A percentile compares a stretch with the other conserved stretches of the same genome.
Conservation (phyloP, 2,113 vertebrate species). For the Lutjanus erythropterus region DNA sequence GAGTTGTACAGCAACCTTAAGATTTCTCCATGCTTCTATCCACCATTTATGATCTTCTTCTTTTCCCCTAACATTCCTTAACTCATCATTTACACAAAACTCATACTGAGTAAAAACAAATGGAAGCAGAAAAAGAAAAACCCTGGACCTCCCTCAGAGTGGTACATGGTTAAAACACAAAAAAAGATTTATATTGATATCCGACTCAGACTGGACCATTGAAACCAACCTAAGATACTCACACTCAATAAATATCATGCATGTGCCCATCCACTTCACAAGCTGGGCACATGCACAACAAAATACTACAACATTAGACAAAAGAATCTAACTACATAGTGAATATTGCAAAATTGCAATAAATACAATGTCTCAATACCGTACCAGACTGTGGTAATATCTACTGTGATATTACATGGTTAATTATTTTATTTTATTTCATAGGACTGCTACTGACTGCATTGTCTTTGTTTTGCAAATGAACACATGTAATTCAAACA, state of each 20-base stretch:
- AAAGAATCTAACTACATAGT: no score
- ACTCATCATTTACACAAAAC: background rate
- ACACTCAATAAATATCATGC: background rate
- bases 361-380: no score
- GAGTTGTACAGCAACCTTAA: slow-evolving; percentile 28
- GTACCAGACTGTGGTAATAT: no score
- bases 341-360: no score
- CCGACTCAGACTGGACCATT: background rate
- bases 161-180: background rate
- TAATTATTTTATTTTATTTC: no score
- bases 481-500: no score
- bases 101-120: background rate
- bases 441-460: no score
- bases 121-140: background rate
- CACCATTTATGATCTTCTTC: background rate
- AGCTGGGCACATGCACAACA: background rate
- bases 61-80: background rate
- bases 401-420: no score
- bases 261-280: background rate
- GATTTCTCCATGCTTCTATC: slow-evolving; percentile 14
- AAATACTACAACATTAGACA: background rate
- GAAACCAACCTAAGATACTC: background rate
- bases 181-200: no score
- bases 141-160: background rate
- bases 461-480: no score